Base-by-base conservation (phyloP, 2,113 vertebrate genomes). In the Aphyosemion australe region DNA sequence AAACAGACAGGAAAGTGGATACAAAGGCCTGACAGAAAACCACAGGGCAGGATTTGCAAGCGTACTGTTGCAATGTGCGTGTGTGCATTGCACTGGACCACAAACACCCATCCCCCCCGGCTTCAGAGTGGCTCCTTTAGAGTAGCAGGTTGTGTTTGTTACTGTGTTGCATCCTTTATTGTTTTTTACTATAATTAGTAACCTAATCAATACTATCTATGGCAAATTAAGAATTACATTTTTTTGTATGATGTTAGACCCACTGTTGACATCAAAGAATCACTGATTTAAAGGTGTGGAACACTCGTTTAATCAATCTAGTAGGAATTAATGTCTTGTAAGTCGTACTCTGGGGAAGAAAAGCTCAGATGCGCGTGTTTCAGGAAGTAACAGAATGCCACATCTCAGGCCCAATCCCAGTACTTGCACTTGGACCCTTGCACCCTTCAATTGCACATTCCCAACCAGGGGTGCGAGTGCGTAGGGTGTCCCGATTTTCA, bases 11-110 rank as follows among this genome's bases (percentile, higher is more conserved):
- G 60, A 77, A 77, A 73, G 73, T 75, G 67, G 72, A 79, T 65
- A 59, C 61, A 59, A 57, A 81, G 74, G 70, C 74, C 68, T 69
- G 48, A 32, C 37, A 56, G 47, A 74, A 75, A 83, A 74, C 84
- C 78, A 67, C 75, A 72, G 34, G 21, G 39, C 12, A 61, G 78
- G 62, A 73, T 82, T 65, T 84, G 74, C 80, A 88, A 72, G 41
- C 26, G 0, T 54, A 72, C 67, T 39, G 45, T 75, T 79, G 64
- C 83, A 80, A 14, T 53, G 47, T 63, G 83, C 69, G 49, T 39
- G 59, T 67, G 21, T 79, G 79, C 71, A 63, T 59, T 76, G 76
- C 72, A 76, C 58, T 42, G 57, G 72, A 72, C 65, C 73, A 82
- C 69, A 82, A 80, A 50, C 54, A 62, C 50, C 5, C 26, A 57